Base-by-base conservation (phyloP, 2,113 vertebrate genomes). In the Indicator indicator region DNA sequence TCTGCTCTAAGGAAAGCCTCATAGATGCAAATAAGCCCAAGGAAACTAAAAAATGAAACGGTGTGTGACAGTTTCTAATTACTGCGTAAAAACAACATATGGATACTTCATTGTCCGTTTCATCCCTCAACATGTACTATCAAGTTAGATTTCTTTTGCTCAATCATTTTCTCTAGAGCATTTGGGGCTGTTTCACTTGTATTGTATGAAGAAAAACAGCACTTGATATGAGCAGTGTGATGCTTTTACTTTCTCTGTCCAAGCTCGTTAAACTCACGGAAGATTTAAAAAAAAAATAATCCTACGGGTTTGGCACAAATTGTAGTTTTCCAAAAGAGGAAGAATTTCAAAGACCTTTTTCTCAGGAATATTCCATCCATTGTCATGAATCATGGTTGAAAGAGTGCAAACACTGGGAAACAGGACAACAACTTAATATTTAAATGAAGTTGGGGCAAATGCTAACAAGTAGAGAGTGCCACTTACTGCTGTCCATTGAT, bases 41-140 rank as follows among this genome's bases (percentile, higher is more conserved):
- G 97, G 98, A 98, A 98, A 98, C 96, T 96, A 94, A 98, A 98
- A 98, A 97, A 97, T 94, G 98, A 98, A 98, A 97, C 96, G 93
- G 97, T 97, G 97, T 98, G 98, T 98, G 98, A 98, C 98, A 98
- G 98, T 98, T 97, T 98, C 97, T 98, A 99, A 99, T 99, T 98
- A 98, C 98, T 98, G 98, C 95, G 77, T 98, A 98, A 98, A 98
- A 98, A 98, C 98, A 98, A 97, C 98, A 99, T 99, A 98, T 98
- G 98, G 98, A 98, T 98, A 97, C 98, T 98, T 98, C 98, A 98
- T 98, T 98, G 98, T 98, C 98, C 98, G 98, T 98, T 98, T 98
- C 98, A 98, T 98, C 97, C 98, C 97, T 98, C 98, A 98, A 97
- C 98, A 97, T 98, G 98, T 98, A 97, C 97, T 94, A 98, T 98